Conservation (phyloP, 1,140 invertebrate species). For the Apis dorsata region DNA sequence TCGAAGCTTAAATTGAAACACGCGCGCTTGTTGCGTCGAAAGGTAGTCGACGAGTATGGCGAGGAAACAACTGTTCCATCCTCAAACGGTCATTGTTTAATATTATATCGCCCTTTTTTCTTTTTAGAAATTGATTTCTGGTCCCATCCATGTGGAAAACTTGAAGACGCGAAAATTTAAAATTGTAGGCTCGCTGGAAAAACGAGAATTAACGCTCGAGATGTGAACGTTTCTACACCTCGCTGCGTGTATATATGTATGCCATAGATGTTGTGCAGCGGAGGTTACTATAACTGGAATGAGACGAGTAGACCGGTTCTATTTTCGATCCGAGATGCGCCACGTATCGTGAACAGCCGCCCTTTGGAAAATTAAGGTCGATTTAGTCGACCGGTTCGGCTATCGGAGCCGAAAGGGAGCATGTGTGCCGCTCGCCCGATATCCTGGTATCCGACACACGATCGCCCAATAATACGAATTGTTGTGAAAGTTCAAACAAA, state of each 20-base stretch:
- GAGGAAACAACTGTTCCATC: too few relatives aligned
- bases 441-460: neutral
- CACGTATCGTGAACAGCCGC: neutral
- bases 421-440: neutral
- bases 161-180: too few relatives aligned
- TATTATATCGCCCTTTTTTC: too few relatives aligned
- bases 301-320: slow-evolving; percentile 18
- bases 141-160: too few relatives aligned
- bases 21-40: neutral
- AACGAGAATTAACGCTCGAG: neutral
- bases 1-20: slow-evolving; percentile 41
- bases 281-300: neutral
- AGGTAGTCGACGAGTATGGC: neutral
- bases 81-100: too few relatives aligned
- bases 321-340: slow-evolving; percentile 10
- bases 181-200: too few relatives aligned
- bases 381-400: slow-evolving; percentile 2
- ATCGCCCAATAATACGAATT: neutral
- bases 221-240: neutral
- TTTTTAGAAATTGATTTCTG: too few relatives aligned
- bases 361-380: slow-evolving; percentile 29
- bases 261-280: neutral
- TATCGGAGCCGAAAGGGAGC: neutral
- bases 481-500: too few relatives aligned
- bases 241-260: neutral